Evolutionary conservation across 2,113 vertebrate species (phyloP), one percentile per base, ranked within the genome.

Genomic region (Clarias macrocephalus): DNA sequence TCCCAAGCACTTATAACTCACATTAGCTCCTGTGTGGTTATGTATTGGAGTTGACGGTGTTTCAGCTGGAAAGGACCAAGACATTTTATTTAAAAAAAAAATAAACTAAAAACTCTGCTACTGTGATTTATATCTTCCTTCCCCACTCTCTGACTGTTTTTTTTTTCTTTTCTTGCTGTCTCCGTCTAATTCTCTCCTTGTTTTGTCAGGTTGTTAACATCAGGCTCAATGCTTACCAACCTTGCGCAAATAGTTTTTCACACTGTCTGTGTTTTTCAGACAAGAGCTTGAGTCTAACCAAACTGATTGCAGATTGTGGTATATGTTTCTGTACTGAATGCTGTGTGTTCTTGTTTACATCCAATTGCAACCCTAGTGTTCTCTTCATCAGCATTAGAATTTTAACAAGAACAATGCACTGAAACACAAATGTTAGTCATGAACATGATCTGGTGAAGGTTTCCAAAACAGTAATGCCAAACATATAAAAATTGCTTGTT

Each of bases 111-210:
- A 75, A 75, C 23, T 1, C 52, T 21, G 2, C 13, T 16, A 10
- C 8, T 42, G 10, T 68, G n/a, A 28, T 25, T 68, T 21, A 28
- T 25, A 18, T 25, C 5, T 65, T 42, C 13, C 62, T 56, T 79
- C 52, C 68, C 18, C 16, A 56, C 75, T 87, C n/a, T 77, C 63
- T 54, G 16, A 54, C 75, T 84, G 63, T 85, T 59, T 66, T 19
- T 52, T 16, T 76, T n/a, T 16, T 25, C 42, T n/a, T 21, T 56
- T 13, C 3, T 11, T n/a, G n/a, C 2, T 11, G 3, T n/a, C 37
- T 54, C 3, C 68, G 37, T 33, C 13, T 73, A 25, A 82, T 72
- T 63, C 82, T 59, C 18, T 84, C 72, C 30, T 57, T 15, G 62
- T 77, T 70, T 52, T 63, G 33, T 62, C 23, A 57, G 59, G 57